Conservation (phyloP, 2,888 invertebrate genomes). For the Digitonthophagus gazella region DNA sequence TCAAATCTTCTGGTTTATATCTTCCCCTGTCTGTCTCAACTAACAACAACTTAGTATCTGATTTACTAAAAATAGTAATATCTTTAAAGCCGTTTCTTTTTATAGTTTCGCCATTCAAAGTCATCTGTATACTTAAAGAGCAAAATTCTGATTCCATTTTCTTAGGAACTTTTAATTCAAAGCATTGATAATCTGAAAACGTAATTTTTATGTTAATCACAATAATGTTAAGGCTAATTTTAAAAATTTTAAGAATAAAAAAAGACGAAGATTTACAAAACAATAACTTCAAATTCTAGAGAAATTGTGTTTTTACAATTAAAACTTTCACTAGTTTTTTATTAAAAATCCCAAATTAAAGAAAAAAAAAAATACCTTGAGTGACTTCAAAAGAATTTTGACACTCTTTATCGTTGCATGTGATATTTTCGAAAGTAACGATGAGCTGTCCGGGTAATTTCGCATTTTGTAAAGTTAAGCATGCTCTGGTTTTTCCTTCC, state of each 20-base stretch:
- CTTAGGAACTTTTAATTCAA: constrained; percentile 15
- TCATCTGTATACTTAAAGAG: not conserved
- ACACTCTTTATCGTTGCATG: constrained; percentile 1
- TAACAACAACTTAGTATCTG: constrained; percentile 53
- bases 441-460: constrained; percentile 14
- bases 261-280: too few relatives aligned
- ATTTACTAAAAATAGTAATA: constrained; percentile 47
- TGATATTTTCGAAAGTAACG: constrained; percentile 1
- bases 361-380: not conserved
- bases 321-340: too few relatives aligned
- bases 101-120: not conserved
- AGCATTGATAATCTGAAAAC: constrained; percentile 13
- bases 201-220: not conserved
- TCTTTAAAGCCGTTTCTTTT: constrained; percentile 1
- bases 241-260: too few relatives aligned
- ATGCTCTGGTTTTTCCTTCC: constrained; percentile 7
- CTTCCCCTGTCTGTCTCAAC: constrained; percentile 58
- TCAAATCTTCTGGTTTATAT: constrained; percentile 58
- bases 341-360: not conserved
- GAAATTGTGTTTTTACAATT: too few relatives aligned
- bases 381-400: constrained; percentile 4
- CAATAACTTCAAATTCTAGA: not conserved
- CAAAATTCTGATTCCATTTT: constrained; percentile 12
- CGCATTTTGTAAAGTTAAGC: constrained; percentile 12
- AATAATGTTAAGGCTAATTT: too few relatives aligned